Base-by-base conservation (phyloP, 92 coral and sea anemone genomes). In the Umimayanthus chanpuru region DNA sequence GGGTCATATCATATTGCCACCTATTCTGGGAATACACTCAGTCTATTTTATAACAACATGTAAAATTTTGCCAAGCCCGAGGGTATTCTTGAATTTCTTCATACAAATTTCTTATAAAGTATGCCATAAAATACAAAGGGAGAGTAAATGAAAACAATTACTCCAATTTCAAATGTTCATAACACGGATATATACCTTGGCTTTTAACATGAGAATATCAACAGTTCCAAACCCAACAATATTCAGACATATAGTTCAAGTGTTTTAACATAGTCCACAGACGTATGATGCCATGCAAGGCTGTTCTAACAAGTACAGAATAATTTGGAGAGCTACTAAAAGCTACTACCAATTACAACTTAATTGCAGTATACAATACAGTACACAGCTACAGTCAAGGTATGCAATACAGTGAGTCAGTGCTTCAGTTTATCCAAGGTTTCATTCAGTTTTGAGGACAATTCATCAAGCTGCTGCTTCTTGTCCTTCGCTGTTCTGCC, bases 401-500 rank as follows among this genome's bases (percentile, higher is more conserved):
- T 64, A 44, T 44, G 9, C 9, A 41, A 3, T 47, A 32, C 50
- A 23, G 81, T 47, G 81, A 77, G 81, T 23, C 30, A 73, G 8
- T 32, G 20, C 39, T 83, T 67, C 75, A 68, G 32, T 67, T 67
- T 83, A 23, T 43, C 61, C 23, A 71, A 23, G n/a, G 77, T 77
- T 56, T 32, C 88, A 49, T 53, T 73, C 61, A 85, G 81, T 77
- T 73, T 85, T 71, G 61, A 65, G 30, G 81, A 85, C 28, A 85
- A 29, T 56, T 85, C 68, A 23, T 39, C 68, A 53, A 85, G 88
- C 79, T 85, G 65, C 80, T 85, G 23, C 80, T 30, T 72, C 73
- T 15, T 76, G 44, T 86, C 81, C 16, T 75, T 86, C 58, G 89
- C 56, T 25, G 89, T 76, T 56, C 58, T 86, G 9, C 70, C 1